Conservation (phyloP, 2,888 invertebrate genomes). For the Pachliopta kotzebuea region DNA sequence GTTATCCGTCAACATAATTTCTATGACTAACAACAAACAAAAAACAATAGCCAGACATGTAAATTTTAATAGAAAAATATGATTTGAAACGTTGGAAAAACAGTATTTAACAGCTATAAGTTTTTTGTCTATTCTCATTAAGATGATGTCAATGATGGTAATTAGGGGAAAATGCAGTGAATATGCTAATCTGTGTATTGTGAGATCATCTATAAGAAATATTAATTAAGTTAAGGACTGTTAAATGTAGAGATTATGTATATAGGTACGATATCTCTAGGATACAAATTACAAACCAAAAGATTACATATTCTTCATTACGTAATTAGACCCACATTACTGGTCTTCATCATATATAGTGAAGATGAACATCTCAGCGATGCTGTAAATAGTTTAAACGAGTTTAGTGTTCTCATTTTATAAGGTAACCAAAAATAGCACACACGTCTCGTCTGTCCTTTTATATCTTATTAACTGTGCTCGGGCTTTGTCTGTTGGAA, state of each 20-base stretch:
- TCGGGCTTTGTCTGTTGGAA: neutral
- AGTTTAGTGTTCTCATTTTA: conserved; percentile 19
- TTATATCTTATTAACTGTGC: neutral
- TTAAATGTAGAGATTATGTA: too few species aligned
- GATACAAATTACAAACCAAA: too few species aligned
- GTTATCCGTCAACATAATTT: neutral
- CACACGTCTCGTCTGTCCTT: conserved; percentile 5
- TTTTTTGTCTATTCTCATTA: neutral
- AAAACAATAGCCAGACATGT: neutral
- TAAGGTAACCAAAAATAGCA: conserved; percentile 12
- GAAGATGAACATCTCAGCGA: conserved; percentile 1
- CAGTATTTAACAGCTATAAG: neutral
- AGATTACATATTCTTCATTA: neutral
- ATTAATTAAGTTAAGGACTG: too few species aligned
- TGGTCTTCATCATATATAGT: neutral
- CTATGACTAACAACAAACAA: neutral
- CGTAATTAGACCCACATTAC: neutral
- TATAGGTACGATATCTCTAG: too few species aligned
- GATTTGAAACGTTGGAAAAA: neutral
- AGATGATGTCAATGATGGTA: too few species aligned
- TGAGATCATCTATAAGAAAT: too few species aligned
- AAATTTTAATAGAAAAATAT: neutral
- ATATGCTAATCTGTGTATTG: too few species aligned
- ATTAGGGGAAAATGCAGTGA: too few species aligned
- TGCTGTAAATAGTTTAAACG: conserved; percentile 12